Base-by-base conservation (phyloP, 2,113 vertebrate species). In the Phaethon lepturus region DNA sequence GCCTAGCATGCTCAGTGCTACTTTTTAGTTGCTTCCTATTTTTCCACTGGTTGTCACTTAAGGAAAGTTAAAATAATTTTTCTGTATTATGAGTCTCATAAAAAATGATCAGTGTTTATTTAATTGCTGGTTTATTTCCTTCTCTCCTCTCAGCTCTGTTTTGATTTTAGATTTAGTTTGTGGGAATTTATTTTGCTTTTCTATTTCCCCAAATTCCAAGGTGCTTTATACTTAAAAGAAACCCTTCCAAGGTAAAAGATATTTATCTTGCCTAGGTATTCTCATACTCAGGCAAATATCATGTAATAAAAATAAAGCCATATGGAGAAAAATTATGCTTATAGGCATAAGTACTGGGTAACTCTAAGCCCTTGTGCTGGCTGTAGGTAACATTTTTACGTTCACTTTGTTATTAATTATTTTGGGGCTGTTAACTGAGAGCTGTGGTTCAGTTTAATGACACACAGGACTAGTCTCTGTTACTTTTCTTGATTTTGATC, bases 181-280 rank as follows among this genome's bases (percentile, higher is more conserved):
- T 69, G 50, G 53, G 24, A 83, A 93, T 82, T 96, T 91, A 79
- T 87, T 96, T 96, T 82, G n/a, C 77, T 80, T 82, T 90, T 91
- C 67, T 83, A 59, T 78, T 93, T 93, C 62, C 55, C 50, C 62
- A 85, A 78, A 91, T 96, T 95, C 84, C 59, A 33, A 91, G 73
- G 53, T 82, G 38, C 38, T 88, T 78, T 84, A 78, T 81, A 72
- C 73, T 74, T 88, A 63, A 69, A 87, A 92, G 85, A 88, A 86
- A 76, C 67, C 69, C 52, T 94, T 88, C 72, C 58, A 59, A 95
- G 63, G 67, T 76, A 86, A 63, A 76, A 73, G 10, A 13, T 88
- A 82, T 79, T 85, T 95, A 52, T 96, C 84, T 94, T 87, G 19
- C 74, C 25, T 69, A 63, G 23, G 35, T 94, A 76, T 59, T 76